Base-by-base conservation (phyloP, 2,888 invertebrate genomes). In the Hirtodrosophila trivittata region DNA sequence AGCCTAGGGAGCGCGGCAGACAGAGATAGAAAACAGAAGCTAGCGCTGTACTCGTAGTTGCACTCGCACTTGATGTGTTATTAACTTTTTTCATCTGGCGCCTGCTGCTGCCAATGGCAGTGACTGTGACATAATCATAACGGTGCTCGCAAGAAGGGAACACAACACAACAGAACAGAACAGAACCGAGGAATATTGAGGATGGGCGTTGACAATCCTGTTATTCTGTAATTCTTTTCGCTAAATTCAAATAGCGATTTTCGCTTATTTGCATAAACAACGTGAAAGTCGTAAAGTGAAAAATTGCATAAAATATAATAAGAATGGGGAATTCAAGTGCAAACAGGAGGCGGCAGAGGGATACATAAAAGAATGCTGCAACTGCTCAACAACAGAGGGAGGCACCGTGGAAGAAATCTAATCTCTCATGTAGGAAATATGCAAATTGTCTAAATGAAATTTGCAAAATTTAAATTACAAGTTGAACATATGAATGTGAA, bases 221-320 rank as follows among this genome's bases (percentile, higher is more conserved):
- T 81, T 80, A 84, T n/a, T n/a, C 62, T 78, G 64, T 76, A 82
- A 78, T 78, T 83, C 75, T 74, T 67, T 74, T 67, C 67, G 64
- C 51, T 78, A 77, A 77, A 83, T 66, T 85, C 80, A 80, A 83
- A 75, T 77, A 75, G 84, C 69, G 75, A 78, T 85, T 83, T 55
- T 67, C 75, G 84, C 86, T 84, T 75, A 86, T 87, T 86, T 86
- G 86, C 87, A 86, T 86, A 86, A 80, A 75, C 76, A 82, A 77
- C 59, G 66, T 63, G 83, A 74, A 85, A 85, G 85, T 78, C 82
- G 68, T 71, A 84, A 84, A 81, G 81, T 84, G 84, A 81, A 84
- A 82, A 82, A 81, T 84, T 81, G 82, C 74, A 66, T 58, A 78
- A 65, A 74, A 64, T 41, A 66, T 70, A 77, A 73, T 70, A 66